Base-by-base conservation (phyloP, 2,797 vertebrate genomes). In the Rhodeus uyekii region DNA sequence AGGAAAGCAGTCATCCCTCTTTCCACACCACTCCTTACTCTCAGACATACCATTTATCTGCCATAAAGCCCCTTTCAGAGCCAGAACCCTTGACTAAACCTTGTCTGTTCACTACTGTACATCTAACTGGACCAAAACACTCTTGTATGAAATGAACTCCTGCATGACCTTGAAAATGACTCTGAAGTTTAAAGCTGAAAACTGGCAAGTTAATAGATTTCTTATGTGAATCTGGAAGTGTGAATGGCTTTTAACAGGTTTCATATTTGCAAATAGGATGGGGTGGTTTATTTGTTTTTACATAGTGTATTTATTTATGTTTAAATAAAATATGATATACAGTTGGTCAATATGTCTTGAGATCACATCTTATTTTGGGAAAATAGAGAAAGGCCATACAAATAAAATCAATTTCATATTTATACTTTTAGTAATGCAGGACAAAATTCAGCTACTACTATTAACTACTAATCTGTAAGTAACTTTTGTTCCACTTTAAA, bases 31-130 rank as follows among this genome's bases (percentile, higher is more conserved):
- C 78, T 81, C 24, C 32, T 81, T 69, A 74, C 81, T 58, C 73
- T 76, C 65, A 83, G 71, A 80, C 77, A 83, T 67, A 42, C 29
- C 46, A 80, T 86, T 75, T 67, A 83, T 86, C 73, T 48, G 42
- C 42, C 42, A 22, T 77, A 46, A 58, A 64, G 42, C 27, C 29
- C 55, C 27, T 80, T 65, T 81, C 53, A 75, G 42, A 61, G 55
- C 22, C 22, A 63, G 24, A 53, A 64, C 67, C 32, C 55, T 42
- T 58, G 39, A 38, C 50, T 81, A 46, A 63, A 77, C 29, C 75
- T 24, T 38, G 58, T 48, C 75, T 46, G 39, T 42, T 48, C 29
- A 18, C 19, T 64, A 64, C 42, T 48, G 75, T 64, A 77, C 4
- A 48, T 48, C 38, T 64, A 27, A 76, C 39, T 64, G 58, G 12